Conservation (phyloP, 1,140 invertebrate species). For the Drosophila orena region DNA sequence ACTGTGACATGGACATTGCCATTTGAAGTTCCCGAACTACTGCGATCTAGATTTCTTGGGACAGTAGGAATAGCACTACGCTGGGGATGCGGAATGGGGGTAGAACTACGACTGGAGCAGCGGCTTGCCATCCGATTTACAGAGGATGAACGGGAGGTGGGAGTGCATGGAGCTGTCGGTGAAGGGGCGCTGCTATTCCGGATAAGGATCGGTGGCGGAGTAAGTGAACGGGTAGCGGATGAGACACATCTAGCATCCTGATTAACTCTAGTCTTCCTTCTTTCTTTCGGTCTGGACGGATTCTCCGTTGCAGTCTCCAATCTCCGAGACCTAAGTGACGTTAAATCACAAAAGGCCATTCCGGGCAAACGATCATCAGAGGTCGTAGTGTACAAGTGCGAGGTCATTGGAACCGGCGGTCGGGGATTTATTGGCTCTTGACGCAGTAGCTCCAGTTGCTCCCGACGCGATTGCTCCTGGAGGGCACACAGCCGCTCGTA, state of each 20-base stretch:
- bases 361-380: conserved; percentile 63
- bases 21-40: conserved; percentile 50
- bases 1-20: conserved; percentile 41
- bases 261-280: no score
- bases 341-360: conserved; percentile 41
- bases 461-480: conserved; percentile 10
- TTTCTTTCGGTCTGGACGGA: background rate
- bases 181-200: background rate
- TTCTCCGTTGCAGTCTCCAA: background rate
- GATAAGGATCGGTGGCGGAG: background rate
- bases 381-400: conserved; percentile 27
- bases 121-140: background rate
- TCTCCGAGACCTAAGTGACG: background rate
- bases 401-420: conserved; percentile 32
- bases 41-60: conserved; percentile 14
- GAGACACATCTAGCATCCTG: background rate
- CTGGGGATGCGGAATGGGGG: background rate
- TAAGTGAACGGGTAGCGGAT: background rate
- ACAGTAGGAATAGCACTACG: background rate
- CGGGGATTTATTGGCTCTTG: conserved; percentile 3
- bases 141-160: background rate
- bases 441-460: conserved; percentile 12
- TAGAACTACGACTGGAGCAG: background rate
- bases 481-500: conserved; percentile 6
- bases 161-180: background rate